A percentile compares a stretch with the other conserved stretches of the same genome.
These are phyloP conservation scores for Ditylenchus weischeri DNA, from an alignment of 2,888 invertebrate species.

Conservation along the genomic window DNA sequence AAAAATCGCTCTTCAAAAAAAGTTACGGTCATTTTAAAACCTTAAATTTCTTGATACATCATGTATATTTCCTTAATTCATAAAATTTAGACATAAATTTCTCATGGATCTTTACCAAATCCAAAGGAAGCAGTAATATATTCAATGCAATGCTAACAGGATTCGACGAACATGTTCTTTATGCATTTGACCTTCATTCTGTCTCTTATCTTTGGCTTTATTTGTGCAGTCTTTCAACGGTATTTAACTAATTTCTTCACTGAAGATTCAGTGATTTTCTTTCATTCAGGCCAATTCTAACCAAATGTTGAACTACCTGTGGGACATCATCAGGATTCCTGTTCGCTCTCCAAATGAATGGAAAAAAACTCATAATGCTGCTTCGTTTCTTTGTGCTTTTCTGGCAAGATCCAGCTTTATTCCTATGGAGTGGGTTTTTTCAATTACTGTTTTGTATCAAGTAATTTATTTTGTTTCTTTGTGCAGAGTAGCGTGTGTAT, in stretches of 20 bases:
- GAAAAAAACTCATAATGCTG: slow-evolving; percentile 51
- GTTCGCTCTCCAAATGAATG: slow-evolving; percentile 43
- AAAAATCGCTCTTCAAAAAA: no score
- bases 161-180: slow-evolving; percentile 45
- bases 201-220: slow-evolving; percentile 53
- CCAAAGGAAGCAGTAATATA: slow-evolving; percentile 14
- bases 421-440: slow-evolving; percentile 34
- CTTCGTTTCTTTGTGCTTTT: slow-evolving; percentile 48
- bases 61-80: background rate
- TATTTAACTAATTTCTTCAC: background rate
- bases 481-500: slow-evolving; percentile 38
- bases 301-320: slow-evolving; percentile 41
- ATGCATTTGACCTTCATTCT: slow-evolving; percentile 39
- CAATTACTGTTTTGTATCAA: background rate
- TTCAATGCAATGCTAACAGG: slow-evolving; percentile 37
- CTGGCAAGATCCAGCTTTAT: slow-evolving; percentile 47
- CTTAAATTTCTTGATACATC: no score
- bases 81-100: slow-evolving; percentile 10
- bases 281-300: slow-evolving; percentile 35
- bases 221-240: slow-evolving; percentile 35
- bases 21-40: no score
- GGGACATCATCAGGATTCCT: slow-evolving; percentile 44
- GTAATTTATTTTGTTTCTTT: background rate
- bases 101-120: slow-evolving; percentile 11
- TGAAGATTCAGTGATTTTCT: background rate